Conservation (phyloP, 2,797 vertebrate species). For the Gymnothorax javanicus region DNA sequence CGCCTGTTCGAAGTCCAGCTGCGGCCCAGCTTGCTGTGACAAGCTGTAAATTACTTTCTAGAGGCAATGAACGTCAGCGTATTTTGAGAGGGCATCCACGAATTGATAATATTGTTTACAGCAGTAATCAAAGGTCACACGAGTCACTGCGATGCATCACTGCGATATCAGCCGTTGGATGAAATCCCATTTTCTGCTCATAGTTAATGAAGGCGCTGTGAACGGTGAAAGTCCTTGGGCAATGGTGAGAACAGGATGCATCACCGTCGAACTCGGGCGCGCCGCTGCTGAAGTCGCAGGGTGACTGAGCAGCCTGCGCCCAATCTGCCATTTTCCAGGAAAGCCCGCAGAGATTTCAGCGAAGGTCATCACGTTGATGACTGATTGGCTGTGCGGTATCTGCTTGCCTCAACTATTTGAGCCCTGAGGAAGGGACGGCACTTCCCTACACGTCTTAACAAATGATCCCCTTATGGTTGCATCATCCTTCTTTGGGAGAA, state of each 20-base stretch:
- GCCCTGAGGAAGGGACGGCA: conserved; percentile 17
- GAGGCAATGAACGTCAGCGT: not conserved
- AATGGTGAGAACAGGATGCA: conserved; percentile 42
- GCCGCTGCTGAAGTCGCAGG: conserved; percentile 31
- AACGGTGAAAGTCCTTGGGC: not conserved
- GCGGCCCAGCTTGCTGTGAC: not conserved
- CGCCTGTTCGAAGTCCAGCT: not conserved
- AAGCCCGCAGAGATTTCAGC: conserved; percentile 14
- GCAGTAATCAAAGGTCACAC: not conserved
- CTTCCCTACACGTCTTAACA: not conserved
- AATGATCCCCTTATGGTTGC: not conserved
- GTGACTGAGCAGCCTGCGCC: conserved; percentile 28
- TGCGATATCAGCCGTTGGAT: not conserved
- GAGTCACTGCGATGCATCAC: not conserved
- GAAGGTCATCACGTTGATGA: not conserved
- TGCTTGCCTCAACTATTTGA: conserved; percentile 21
- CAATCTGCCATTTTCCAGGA: conserved; percentile 21
- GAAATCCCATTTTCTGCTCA: not conserved
- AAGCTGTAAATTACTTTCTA: not conserved
- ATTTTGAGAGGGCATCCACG: not conserved
- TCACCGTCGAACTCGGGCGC: conserved; percentile 26
- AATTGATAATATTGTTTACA: not conserved
- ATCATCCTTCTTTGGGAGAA: not conserved
- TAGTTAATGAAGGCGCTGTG: not conserved
- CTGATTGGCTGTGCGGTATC: conserved; percentile 17